phyloP scores from a whole-genome alignment of 1,140 invertebrate species.

The Nephotettix cincticeps region DNA sequence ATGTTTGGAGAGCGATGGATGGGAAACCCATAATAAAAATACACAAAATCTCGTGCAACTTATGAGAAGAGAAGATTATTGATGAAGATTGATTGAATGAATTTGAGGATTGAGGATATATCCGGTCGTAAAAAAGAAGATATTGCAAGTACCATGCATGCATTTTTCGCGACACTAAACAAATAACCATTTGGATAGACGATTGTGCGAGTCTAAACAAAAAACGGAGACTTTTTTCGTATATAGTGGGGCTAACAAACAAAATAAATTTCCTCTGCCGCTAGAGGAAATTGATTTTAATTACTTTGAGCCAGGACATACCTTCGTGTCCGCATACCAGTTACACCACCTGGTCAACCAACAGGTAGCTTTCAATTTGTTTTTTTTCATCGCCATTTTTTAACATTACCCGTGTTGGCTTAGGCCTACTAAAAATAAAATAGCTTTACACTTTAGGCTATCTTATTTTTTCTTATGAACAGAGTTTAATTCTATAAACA shows the following conservation, averaged over 20 bases:
- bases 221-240: constrained; percentile 32
- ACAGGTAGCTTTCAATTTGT: not conserved
- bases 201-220: constrained; percentile 38
- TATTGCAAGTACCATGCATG: constrained; percentile 32
- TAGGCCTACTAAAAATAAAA: too few species aligned
- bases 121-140: constrained; percentile 40
- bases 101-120: constrained; percentile 22
- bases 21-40: constrained; percentile 4
- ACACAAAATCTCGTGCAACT: not conserved
- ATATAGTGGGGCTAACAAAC: constrained; percentile 29
- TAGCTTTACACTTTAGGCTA: too few species aligned
- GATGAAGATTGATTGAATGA: not conserved
- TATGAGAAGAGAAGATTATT: not conserved
- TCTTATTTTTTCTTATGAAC: too few species aligned
- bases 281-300: constrained; percentile 29
- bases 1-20: constrained; percentile 3
- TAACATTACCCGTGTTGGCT: too few species aligned
- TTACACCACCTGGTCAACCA: constrained; percentile 42
- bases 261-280: constrained; percentile 27
- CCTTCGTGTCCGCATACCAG: constrained; percentile 43
- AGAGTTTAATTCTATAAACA: too few species aligned
- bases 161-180: constrained; percentile 25
- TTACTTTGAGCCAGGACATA: constrained; percentile 42
- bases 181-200: constrained; percentile 36
- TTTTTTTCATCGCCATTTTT: too few species aligned